phyloP scores from a whole-genome alignment of 2,113 vertebrate genomes.

The Lates calcarifer region DNA sequence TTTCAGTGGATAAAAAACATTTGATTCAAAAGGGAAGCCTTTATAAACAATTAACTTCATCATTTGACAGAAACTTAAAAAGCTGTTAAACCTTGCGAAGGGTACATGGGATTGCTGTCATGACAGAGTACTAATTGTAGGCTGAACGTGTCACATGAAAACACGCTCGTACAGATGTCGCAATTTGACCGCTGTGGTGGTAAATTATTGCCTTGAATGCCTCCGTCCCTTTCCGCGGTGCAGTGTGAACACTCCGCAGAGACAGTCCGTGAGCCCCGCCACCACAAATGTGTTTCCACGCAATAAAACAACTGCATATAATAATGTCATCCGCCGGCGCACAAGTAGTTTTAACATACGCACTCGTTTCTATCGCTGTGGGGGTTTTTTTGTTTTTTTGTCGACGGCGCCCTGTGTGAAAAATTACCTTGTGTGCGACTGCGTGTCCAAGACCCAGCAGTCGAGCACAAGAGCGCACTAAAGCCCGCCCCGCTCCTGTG shows the following conservation, averaged over 20 bases:
- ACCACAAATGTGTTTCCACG: slow-evolving; percentile 17
- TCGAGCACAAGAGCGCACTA: slow-evolving; percentile 77
- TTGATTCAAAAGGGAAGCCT: not conserved
- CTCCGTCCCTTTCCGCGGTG: slow-evolving; percentile 53
- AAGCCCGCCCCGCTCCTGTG: slow-evolving; percentile 77
- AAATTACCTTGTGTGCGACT: slow-evolving; percentile 69
- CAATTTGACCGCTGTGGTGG: slow-evolving; percentile 72
- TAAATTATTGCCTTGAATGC: slow-evolving; percentile 69
- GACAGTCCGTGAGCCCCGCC: not conserved
- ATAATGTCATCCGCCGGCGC: not conserved
- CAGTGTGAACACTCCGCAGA: slow-evolving; percentile 45
- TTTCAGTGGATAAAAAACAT: not conserved
- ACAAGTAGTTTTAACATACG: slow-evolving; percentile 55
- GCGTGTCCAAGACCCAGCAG: slow-evolving; percentile 74
- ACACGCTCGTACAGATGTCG: slow-evolving; percentile 73
- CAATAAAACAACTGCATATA: not conserved
- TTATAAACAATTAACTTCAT: slow-evolving; percentile 12
- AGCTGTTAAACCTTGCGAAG: not conserved
- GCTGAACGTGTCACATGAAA: slow-evolving; percentile 62
- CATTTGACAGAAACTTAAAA: slow-evolving; percentile 21
- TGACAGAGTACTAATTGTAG: slow-evolving; percentile 23
- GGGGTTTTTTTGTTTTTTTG: too few relatives aligned
- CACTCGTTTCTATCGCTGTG: slow-evolving; percentile 30
- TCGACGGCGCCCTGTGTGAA: slow-evolving; percentile 59
- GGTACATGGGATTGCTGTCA: slow-evolving; percentile 8